Base-by-base conservation (phyloP, 1,140 invertebrate species). In the Asobara japonica region DNA sequence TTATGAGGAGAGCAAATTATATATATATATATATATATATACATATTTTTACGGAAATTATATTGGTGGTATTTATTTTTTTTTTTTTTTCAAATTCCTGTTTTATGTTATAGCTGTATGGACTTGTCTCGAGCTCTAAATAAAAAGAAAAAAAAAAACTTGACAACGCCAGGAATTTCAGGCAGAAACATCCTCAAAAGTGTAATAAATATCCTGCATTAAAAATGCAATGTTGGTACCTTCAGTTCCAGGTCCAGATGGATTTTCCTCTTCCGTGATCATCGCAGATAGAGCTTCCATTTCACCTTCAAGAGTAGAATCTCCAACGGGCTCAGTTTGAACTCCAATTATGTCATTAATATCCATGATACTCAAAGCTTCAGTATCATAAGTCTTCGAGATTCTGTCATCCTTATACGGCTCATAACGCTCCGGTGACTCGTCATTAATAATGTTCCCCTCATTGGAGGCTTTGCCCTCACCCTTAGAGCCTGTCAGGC, bases 271-370 rank as follows among this genome's bases (percentile, higher is more conserved):
- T n/a, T 87, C 83, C 1, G 82, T 83, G n/a, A 86, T 85, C 8
- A 86, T 84, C 72, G 84, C 80, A 25, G 86, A 84, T 22, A 87
- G 80, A 27, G 83, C 84, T 65, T 83, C 84, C 25, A 87, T 86
- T 77, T 87, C 85, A 69, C 84, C 86, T 65, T 87, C 86, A 0
- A 87, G 61, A 0, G 84, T 87, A 7, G 83, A 85, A 61, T 87
- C 85, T 1, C 65, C 74, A 6, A 78, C 76, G n/a, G 78, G 71
- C 5, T 86, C 83, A 2, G 80, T 75, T 16, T 82, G 82, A 22
- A 80, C 77, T 30, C 77, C 81, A 51, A 83, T 83, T 3, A 83
- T 81, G 65, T 83, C 80, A 66, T 85, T 84, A 27, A 83, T 79
- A 71, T 86, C 84, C 84, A 85, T 84, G 3, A 79, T 81, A 51